Conservation (phyloP, 1,140 invertebrate species). For the Temnothorax nylanderi region DNA sequence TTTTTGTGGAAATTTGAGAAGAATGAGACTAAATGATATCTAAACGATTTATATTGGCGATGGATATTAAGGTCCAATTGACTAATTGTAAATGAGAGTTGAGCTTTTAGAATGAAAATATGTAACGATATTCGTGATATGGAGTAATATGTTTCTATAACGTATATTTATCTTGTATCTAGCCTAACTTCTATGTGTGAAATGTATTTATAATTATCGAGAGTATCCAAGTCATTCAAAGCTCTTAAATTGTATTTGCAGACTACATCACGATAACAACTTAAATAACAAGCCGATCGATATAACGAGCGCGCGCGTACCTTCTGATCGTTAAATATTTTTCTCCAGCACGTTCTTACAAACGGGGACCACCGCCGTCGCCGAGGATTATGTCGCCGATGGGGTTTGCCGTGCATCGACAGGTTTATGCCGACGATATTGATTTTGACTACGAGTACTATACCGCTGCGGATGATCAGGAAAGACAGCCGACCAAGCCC, state of each 20-base stretch:
- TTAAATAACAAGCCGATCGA: slow-evolving; percentile 6
- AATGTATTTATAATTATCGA: neutral
- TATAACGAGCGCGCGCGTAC: neutral
- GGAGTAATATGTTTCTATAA: neutral
- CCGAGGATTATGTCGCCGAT: slow-evolving; percentile 90
- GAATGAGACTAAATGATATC: neutral
- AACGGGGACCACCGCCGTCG: slow-evolving; percentile 84
- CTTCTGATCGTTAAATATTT: slow-evolving; percentile 5
- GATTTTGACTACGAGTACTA: slow-evolving; percentile 86
- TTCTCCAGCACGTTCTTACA: slow-evolving; percentile 77
- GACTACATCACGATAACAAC: neutral
- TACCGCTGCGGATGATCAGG: slow-evolving; percentile 80
- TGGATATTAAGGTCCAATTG: neutral
- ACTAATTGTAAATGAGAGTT: neutral
- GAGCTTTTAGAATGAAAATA: neutral
- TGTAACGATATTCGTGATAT: neutral
- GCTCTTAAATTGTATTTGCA: neutral
- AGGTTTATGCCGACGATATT: slow-evolving; percentile 86
- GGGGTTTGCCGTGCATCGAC: slow-evolving; percentile 88
- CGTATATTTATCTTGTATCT: neutral
- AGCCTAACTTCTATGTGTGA: neutral
- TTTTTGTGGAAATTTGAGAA: neutral
- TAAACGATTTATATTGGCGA: neutral
- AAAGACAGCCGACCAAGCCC: slow-evolving; percentile 87
- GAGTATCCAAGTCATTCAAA: neutral